Evolutionary conservation across 2,797 vertebrate species (phyloP).

Genomic region (Lepilemur ruficaudatus): DNA sequence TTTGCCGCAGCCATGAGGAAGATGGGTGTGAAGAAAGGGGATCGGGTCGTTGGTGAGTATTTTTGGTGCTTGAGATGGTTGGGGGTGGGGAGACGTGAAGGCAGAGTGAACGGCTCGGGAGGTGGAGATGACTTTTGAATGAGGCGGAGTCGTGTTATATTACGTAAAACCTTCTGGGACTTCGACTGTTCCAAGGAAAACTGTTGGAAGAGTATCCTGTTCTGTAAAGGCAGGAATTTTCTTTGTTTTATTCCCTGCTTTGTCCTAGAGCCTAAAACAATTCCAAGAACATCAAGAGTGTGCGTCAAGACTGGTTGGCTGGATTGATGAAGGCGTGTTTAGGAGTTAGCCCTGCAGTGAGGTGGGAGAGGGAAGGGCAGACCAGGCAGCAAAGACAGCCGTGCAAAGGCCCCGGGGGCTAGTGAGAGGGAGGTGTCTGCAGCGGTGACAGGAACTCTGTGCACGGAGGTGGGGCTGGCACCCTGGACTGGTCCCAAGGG

Average conservation of each 20-base stretch:
- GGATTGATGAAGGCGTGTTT: background rate
- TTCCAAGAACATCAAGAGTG: background rate
- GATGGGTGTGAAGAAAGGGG: slow-evolving; percentile 92
- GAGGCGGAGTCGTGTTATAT: fast-evolving
- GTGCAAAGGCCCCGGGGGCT: background rate
- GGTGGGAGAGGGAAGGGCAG: too few species aligned
- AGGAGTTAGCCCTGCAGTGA: background rate
- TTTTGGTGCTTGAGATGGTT: background rate
- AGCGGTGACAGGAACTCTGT: background rate
- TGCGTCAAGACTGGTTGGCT: background rate
- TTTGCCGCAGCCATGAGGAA: slow-evolving; percentile 97
- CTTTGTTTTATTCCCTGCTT: background rate
- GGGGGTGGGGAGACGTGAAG: background rate
- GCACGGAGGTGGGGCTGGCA: background rate
- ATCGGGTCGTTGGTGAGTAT: slow-evolving; percentile 94
- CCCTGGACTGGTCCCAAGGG: background rate
- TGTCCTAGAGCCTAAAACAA: background rate
- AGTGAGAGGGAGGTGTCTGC: background rate
- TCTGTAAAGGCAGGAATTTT: background rate
- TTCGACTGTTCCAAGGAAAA: fast-evolving
- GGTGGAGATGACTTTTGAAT: background rate
- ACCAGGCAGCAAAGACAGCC: background rate
- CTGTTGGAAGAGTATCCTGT: background rate
- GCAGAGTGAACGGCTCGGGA: background rate
- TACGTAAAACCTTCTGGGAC: fast-evolving